Conservation (phyloP, 2,888 invertebrate genomes). For the Phyllotreta cruciferae region DNA sequence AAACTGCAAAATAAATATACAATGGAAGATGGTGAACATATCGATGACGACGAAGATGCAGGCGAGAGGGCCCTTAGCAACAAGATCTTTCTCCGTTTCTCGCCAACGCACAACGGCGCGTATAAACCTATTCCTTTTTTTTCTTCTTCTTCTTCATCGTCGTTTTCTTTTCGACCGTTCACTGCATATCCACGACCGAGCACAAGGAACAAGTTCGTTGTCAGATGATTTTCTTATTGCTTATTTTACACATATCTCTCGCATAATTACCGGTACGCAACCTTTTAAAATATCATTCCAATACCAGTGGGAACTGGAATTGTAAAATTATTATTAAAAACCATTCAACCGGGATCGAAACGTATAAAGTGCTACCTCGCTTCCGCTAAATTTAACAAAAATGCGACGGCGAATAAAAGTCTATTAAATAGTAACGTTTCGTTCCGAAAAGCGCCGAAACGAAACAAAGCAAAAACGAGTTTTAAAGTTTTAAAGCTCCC, state of each 20-base stretch:
- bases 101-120: constrained; percentile 27
- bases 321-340: constrained; percentile 24
- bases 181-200: no score
- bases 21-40: constrained; percentile 17
- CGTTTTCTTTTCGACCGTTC: no score
- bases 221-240: no score
- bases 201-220: no score
- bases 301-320: not conserved
- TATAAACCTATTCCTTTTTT: constrained; percentile 13
- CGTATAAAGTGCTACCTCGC: constrained; percentile 30
- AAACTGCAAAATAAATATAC: constrained; percentile 26
- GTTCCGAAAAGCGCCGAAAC: constrained; percentile 22
- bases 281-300: no score
- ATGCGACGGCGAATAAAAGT: constrained; percentile 41
- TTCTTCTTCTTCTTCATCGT: not conserved
- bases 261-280: no score
- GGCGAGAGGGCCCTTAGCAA: constrained; percentile 30
- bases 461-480: constrained; percentile 16
- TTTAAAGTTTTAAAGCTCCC: no score
- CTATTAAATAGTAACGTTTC: constrained; percentile 43
- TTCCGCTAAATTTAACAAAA: constrained; percentile 40
- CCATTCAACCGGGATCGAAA: constrained; percentile 26
- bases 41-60: constrained; percentile 21
- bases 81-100: constrained; percentile 20
- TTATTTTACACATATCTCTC: no score